Evolutionary conservation across 2,113 vertebrate species (phyloP).

Genomic region (Amia ocellicauda): DNA sequence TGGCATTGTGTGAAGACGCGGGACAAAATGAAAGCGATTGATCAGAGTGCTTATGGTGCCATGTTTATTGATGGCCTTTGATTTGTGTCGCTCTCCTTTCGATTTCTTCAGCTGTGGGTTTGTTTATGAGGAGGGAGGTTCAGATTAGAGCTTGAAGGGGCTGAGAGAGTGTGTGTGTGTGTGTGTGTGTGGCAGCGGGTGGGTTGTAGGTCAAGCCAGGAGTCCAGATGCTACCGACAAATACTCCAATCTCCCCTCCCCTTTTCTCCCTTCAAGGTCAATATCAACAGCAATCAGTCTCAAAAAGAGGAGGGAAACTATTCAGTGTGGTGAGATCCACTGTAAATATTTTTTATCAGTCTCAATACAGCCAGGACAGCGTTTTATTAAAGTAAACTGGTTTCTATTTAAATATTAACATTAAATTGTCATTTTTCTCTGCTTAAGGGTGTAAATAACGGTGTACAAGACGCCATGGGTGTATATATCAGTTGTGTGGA

Average conservation of each 20-base stretch:
- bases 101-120: conserved; percentile 14
- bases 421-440: too few relatives aligned
- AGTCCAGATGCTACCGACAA: conserved; percentile 28
- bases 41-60: conserved; percentile 42
- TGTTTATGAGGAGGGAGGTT: neutral
- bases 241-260: conserved; percentile 17
- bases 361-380: too few relatives aligned
- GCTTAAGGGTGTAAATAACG: too few relatives aligned
- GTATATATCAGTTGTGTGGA: too few relatives aligned
- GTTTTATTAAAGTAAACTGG: too few relatives aligned
- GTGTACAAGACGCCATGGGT: too few relatives aligned
- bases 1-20: conserved; percentile 41
- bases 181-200: neutral
- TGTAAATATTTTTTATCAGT: conserved; percentile 54
- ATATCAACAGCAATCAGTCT: conserved; percentile 65
- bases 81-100: conserved; percentile 29
- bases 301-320: conserved; percentile 53
- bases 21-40: conserved; percentile 43
- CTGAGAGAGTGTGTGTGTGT: neutral
- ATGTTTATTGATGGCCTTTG: conserved; percentile 37
- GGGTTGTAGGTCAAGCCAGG: conserved; percentile 14
- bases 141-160: neutral
- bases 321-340: conserved; percentile 60
- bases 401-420: too few relatives aligned
- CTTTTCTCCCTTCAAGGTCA: conserved; percentile 61